phyloP scores from a whole-genome alignment of 2,113 vertebrate genomes.

The Nesospiza acunhae region DNA sequence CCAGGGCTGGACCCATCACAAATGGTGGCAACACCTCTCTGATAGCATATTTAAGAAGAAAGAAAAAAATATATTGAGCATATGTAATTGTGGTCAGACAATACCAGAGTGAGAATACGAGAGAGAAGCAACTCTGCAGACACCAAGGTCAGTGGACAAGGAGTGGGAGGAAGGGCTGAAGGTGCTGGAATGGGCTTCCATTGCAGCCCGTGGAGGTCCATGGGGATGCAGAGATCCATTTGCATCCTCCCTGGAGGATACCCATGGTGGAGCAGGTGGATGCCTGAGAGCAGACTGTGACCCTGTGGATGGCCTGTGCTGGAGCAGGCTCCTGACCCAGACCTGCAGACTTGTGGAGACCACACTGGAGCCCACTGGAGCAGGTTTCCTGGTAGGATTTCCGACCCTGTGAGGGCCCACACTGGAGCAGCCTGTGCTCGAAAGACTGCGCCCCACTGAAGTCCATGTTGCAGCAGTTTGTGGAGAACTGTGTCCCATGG shows the following conservation, averaged over 20 bases:
- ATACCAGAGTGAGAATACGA: not conserved
- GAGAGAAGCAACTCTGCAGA: not conserved
- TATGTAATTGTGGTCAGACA: not conserved
- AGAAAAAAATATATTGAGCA: not conserved
- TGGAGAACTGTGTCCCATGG: not conserved
- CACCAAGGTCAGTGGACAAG: not conserved
- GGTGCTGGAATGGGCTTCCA: not conserved
- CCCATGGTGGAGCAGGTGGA: not conserved
- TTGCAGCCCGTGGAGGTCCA: not conserved
- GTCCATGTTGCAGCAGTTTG: not conserved
- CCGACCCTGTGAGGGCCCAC: accelerated
- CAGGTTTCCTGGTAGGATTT: not conserved
- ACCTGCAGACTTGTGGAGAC: not conserved
- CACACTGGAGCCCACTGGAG: not conserved
- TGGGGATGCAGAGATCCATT: not conserved
- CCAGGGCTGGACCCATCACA: not conserved
- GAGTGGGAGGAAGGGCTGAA: not conserved
- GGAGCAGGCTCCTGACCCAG: not conserved
- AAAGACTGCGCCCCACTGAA: not conserved
- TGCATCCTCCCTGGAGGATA: not conserved
- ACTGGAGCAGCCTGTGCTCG: not conserved
- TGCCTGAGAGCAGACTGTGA: not conserved
- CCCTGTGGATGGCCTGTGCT: not conserved
- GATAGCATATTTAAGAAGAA: not conserved
- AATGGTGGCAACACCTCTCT: not conserved